A percentile compares a stretch with the other conserved stretches of the same genome.
These are phyloP conservation scores for Eristalinus aeneus DNA, from an alignment of 2,888 invertebrate genomes.

Conservation along the genomic window DNA sequence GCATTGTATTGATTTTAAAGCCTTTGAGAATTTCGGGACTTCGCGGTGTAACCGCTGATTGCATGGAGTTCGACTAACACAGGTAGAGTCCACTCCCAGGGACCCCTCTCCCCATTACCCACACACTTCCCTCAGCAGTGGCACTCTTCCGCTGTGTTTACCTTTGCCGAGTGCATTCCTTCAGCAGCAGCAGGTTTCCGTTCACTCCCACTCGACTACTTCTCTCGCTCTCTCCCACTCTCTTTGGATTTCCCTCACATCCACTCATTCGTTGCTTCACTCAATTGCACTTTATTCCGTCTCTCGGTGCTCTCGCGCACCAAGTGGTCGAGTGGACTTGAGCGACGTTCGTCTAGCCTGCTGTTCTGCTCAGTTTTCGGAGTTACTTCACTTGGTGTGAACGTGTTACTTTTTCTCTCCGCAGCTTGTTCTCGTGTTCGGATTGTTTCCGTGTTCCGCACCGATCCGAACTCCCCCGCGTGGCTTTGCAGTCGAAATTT, in stretches of 20 bases:
- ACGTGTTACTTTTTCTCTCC: conserved; percentile 4
- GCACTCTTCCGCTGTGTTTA: background rate
- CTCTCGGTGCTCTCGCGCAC: background rate
- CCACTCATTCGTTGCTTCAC: background rate
- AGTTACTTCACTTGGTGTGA: conserved; percentile 39
- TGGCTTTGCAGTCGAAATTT: background rate
- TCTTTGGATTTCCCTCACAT: background rate
- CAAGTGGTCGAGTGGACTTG: conserved; percentile 32
- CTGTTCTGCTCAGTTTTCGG: conserved; percentile 41
- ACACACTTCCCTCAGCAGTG: background rate
- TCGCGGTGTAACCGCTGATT: too few relatives aligned
- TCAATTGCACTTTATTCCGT: background rate
- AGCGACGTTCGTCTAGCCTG: background rate
- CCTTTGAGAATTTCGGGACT: too few relatives aligned
- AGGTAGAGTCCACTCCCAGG: too few relatives aligned
- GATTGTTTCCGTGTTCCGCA: conserved; percentile 10
- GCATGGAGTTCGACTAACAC: too few relatives aligned
- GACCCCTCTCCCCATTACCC: background rate
- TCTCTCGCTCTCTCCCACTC: background rate
- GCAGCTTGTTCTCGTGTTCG: background rate
- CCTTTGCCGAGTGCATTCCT: background rate
- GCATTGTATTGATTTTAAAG: too few relatives aligned
- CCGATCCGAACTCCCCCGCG: background rate
- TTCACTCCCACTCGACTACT: background rate
- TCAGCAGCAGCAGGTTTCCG: background rate